Conservation (phyloP, 2,888 invertebrate species). For the Diarsia mendica region DNA sequence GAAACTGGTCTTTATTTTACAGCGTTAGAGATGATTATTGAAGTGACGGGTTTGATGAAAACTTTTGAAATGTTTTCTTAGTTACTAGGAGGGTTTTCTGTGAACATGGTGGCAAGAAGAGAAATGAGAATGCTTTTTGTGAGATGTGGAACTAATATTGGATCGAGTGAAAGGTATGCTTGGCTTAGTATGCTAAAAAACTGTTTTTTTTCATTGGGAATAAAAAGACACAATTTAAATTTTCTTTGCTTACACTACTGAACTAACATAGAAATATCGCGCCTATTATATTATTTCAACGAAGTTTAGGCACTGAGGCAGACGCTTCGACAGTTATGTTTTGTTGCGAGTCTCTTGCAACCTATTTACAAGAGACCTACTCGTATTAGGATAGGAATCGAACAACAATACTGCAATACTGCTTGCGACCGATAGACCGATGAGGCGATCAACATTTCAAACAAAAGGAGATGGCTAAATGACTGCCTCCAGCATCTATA, state of each 20-base stretch:
- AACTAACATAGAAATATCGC: too few species aligned
- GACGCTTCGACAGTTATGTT: not conserved
- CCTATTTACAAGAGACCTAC: too few species aligned
- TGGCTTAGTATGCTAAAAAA: too few species aligned
- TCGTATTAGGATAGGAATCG: too few species aligned
- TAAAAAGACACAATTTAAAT: not conserved
- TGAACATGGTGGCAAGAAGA: constrained; percentile 19
- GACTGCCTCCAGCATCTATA: too few species aligned
- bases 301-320: not conserved
- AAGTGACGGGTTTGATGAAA: not conserved
- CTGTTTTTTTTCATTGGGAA: not conserved
- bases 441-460: not conserved
- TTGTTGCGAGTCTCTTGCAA: not conserved
- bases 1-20: constrained; percentile 20
- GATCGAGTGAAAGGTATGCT: not conserved
- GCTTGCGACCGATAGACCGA: not conserved
- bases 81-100: constrained; percentile 37
- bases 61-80: constrained; percentile 48
- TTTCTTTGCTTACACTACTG: not conserved
- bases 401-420: not conserved
- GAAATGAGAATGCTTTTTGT: constrained; percentile 24
- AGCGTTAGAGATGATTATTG: constrained; percentile 11
- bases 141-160: constrained; percentile 36
- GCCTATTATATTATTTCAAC: too few species aligned
- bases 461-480: too few species aligned